A percentile compares a stretch with the other conserved stretches of the same genome.
Conservation (phyloP, 1,140 invertebrate species). For the Aphelinus certus region DNA sequence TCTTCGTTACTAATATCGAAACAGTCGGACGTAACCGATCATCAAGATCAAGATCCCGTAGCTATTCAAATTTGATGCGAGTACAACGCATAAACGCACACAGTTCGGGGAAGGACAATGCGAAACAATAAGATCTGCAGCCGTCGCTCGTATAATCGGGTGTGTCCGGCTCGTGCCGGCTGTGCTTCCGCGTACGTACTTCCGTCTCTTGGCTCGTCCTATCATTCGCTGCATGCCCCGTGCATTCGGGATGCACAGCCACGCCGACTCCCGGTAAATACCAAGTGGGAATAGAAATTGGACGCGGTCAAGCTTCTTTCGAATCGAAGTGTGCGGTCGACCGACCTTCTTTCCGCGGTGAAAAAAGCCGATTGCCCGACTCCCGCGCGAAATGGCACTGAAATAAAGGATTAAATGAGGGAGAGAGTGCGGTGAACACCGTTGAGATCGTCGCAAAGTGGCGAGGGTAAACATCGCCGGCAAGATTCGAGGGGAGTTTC, state of each 20-base stretch:
- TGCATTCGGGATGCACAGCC: conserved; percentile 25
- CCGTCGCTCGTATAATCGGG: no score
- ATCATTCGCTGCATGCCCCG: not conserved
- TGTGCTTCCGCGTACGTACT: conserved; percentile 14
- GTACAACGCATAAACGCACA: no score
- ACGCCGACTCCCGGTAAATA: conserved; percentile 8
- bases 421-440: not conserved
- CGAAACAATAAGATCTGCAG: no score
- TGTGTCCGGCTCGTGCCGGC: not conserved
- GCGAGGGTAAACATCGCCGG: conserved; percentile 27
- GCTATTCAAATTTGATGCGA: no score
- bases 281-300: conserved; percentile 31
- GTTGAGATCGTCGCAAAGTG: conserved; percentile 7
- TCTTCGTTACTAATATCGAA: no score
- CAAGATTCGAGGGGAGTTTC: conserved; percentile 22
- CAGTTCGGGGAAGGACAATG: no score
- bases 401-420: conserved; percentile 30
- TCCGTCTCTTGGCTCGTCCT: not conserved
- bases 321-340: not conserved
- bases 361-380: not conserved
- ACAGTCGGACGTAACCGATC: no score
- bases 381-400: not conserved
- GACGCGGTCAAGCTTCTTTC: not conserved
- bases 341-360: not conserved
- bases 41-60: no score